Evolutionary conservation across 2,888 invertebrate genomes (phyloP).

Genomic region (Acanthosepion esculentum): DNA sequence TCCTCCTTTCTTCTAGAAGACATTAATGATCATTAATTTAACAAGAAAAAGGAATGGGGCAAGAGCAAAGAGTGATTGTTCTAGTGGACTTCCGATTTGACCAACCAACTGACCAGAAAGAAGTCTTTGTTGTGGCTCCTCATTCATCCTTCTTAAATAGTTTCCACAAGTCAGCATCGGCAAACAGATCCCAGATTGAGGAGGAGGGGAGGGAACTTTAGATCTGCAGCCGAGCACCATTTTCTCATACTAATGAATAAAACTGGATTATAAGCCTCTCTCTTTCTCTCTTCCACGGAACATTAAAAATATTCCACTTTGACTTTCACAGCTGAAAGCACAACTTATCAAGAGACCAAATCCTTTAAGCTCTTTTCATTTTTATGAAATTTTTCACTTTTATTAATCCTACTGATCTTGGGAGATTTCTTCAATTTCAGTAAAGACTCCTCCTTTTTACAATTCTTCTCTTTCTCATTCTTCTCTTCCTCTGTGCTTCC

Average conservation of each 20-base stretch:
- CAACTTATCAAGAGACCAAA: slow-evolving; percentile 39
- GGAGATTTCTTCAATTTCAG: not conserved
- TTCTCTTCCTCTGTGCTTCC: not conserved
- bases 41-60: not conserved
- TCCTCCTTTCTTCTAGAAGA: not conserved
- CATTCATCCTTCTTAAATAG: not conserved
- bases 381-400: slow-evolving; percentile 34
- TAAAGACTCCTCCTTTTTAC: not conserved
- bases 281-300: not conserved
- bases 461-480: slow-evolving; percentile 34
- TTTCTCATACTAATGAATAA: not conserved
- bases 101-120: not conserved
- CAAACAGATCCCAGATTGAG: not conserved
- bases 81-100: not conserved
- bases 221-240: slow-evolving; percentile 17
- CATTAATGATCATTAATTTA: not conserved
- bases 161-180: slow-evolving; percentile 33
- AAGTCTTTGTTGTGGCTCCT: not conserved
- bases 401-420: slow-evolving; percentile 37
- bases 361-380: slow-evolving; percentile 44
- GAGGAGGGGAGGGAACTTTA: not conserved
- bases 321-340: not conserved
- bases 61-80: not conserved
- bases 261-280: not conserved
- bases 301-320: not conserved